Evolutionary conservation across 2,888 invertebrate genomes (phyloP).

Genomic region (Galerucella pusilla): DNA sequence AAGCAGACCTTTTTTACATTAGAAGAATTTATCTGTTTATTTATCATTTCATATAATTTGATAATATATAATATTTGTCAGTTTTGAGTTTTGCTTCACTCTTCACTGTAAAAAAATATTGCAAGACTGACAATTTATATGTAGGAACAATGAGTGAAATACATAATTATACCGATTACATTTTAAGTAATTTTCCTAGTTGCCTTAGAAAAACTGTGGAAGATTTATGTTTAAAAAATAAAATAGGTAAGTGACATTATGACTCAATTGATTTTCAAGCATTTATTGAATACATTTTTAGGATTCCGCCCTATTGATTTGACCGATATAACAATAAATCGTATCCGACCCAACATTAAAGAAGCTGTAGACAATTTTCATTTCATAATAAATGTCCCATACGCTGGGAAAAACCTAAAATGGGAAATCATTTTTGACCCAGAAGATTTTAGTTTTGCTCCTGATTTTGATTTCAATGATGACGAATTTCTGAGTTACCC

Average conservation of each 20-base stretch:
- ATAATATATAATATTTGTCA: too few relatives aligned
- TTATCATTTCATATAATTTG: background rate
- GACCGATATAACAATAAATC: slow-evolving; percentile 39
- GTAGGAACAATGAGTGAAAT: slow-evolving; percentile 36
- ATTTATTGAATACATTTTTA: slow-evolving; percentile 38
- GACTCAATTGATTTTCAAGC: background rate
- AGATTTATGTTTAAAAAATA: slow-evolving; percentile 49
- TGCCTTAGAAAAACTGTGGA: slow-evolving; percentile 52
- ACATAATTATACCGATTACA: slow-evolving; percentile 44
- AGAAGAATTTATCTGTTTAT: too few relatives aligned
- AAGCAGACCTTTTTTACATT: too few relatives aligned
- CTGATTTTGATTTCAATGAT: slow-evolving; percentile 81
- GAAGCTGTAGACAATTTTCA: slow-evolving; percentile 54
- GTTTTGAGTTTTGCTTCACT: background rate
- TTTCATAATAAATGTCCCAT: slow-evolving; percentile 75
- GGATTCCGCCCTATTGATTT: slow-evolving; percentile 47
- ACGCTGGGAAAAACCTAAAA: slow-evolving; percentile 73
- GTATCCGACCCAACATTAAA: slow-evolving; percentile 28
- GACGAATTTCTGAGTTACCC: slow-evolving; percentile 72
- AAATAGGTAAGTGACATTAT: slow-evolving; percentile 49
- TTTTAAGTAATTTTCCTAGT: slow-evolving; percentile 50
- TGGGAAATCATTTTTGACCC: slow-evolving; percentile 80
- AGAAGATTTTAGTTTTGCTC: slow-evolving; percentile 69
- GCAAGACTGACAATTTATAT: background rate
- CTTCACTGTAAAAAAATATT: background rate